Conservation (phyloP, 2,797 vertebrate species). For the Mormyrus proboscirostris region DNA sequence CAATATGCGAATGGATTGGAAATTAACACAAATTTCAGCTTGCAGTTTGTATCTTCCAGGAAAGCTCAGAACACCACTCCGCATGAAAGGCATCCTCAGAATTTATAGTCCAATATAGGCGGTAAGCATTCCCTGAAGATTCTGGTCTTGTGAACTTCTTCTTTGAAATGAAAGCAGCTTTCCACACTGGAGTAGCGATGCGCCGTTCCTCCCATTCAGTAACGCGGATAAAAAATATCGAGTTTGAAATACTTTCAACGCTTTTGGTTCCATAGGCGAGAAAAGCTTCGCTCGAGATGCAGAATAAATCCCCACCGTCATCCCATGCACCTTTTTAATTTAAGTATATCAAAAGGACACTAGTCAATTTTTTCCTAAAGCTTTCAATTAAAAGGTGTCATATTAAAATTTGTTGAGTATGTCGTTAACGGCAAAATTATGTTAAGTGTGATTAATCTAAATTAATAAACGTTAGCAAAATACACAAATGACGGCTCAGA, state of each 20-base stretch:
- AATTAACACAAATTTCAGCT: not conserved
- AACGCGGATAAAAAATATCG: not conserved
- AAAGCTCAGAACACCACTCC: not conserved
- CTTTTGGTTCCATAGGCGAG: not conserved
- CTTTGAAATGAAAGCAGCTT: not conserved
- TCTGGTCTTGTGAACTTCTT: not conserved
- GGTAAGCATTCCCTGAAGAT: not conserved
- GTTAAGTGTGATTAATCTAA: not conserved
- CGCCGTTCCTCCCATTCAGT: not conserved
- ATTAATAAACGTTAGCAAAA: not conserved
- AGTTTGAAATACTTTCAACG: not conserved
- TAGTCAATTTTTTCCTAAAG: not conserved
- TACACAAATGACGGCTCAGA: not conserved
- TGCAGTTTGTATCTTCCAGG: not conserved
- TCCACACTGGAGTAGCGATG: not conserved
- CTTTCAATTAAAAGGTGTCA: not conserved
- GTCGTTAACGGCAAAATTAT: not conserved
- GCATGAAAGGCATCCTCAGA: not conserved
- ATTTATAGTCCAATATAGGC: constrained; percentile 5
- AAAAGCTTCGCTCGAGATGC: not conserved
- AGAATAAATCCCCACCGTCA: not conserved
- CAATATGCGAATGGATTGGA: not conserved
- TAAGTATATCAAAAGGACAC: not conserved
- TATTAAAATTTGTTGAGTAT: not conserved
- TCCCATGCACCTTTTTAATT: not conserved